These are phyloP conservation scores for Eleutherodactylus coqui DNA, from an alignment of 2,797 vertebrate genomes.

Conservation along the genomic window DNA sequence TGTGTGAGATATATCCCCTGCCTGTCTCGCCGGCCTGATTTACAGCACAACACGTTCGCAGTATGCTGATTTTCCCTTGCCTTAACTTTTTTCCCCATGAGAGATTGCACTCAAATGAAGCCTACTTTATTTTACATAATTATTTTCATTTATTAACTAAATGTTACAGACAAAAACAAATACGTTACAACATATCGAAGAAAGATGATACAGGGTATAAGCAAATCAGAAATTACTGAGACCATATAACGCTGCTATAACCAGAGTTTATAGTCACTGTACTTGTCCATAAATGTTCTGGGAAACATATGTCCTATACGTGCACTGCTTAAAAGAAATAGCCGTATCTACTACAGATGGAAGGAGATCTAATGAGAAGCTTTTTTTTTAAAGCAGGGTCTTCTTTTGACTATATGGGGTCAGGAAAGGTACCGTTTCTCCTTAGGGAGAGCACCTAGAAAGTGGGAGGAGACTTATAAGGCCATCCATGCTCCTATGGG, in stretches of 20 bases:
- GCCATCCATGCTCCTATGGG: no score
- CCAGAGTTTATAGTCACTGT: slow-evolving; percentile 15
- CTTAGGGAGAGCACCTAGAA: no score
- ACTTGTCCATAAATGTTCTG: slow-evolving; percentile 11
- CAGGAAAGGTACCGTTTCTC: no score
- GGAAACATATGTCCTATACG: neutral
- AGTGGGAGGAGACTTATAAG: no score
- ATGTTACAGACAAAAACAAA: slow-evolving; percentile 36
- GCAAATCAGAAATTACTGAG: neutral
- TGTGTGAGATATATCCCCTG: slow-evolving; percentile 37
- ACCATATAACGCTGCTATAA: slow-evolving; percentile 11
- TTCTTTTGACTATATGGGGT: neutral
- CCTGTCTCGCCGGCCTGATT: slow-evolving; percentile 22
- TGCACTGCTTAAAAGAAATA: neutral
- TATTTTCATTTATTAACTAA: slow-evolving; percentile 35
- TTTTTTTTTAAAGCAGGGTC: neutral
- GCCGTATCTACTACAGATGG: neutral
- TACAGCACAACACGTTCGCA: slow-evolving; percentile 28
- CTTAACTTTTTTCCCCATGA: slow-evolving; percentile 2
- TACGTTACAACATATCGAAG: neutral
- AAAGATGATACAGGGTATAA: neutral
- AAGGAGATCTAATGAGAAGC: no score
- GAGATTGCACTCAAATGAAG: slow-evolving; percentile 19
- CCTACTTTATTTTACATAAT: slow-evolving; percentile 29
- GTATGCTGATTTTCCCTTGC: slow-evolving; percentile 41